These are phyloP conservation scores for Galeruca laticollis DNA, from an alignment of 2,888 invertebrate species.

Conservation along the genomic window DNA sequence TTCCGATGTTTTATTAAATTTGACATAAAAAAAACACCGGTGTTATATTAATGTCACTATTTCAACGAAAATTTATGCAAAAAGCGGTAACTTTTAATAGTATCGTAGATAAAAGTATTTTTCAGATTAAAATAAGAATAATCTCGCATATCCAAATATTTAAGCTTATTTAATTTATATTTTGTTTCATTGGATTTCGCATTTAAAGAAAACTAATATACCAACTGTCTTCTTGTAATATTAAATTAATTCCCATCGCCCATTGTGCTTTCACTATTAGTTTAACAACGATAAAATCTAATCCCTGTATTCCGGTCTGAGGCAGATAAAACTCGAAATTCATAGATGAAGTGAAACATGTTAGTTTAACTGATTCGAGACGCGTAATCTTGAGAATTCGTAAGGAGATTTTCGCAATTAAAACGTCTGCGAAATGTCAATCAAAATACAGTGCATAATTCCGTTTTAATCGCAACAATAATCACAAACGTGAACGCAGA, in stretches of 20 bases:
- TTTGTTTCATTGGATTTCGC: too few species aligned
- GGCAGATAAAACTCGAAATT: slow-evolving; percentile 24
- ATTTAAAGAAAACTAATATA: too few species aligned
- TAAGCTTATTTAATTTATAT: too few species aligned
- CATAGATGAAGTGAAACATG: slow-evolving; percentile 25
- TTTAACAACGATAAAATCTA: slow-evolving; percentile 25
- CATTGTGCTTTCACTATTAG: slow-evolving; percentile 20
- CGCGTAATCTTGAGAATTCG: slow-evolving; percentile 24
- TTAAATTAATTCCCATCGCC: slow-evolving; percentile 9
- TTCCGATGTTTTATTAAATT: too few species aligned
- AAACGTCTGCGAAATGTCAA: slow-evolving; percentile 48
- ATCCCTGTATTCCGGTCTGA: slow-evolving; percentile 26
- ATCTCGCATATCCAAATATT: too few species aligned
- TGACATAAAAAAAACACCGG: too few species aligned
- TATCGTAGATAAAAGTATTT: too few species aligned
- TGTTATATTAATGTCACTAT: too few species aligned
- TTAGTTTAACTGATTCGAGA: slow-evolving; percentile 19
- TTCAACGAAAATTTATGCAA: too few species aligned
- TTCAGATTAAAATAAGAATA: too few species aligned
- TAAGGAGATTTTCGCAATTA: slow-evolving; percentile 51
- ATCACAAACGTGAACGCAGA: slow-evolving; percentile 38
- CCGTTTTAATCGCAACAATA: slow-evolving; percentile 45
- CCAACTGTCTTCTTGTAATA: background rate
- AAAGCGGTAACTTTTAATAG: too few species aligned
- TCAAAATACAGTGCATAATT: slow-evolving; percentile 45